Evolutionary conservation across 2,113 vertebrate species (phyloP), one percentile per base, ranked within the genome.

Genomic region (Zosterops borbonicus): DNA sequence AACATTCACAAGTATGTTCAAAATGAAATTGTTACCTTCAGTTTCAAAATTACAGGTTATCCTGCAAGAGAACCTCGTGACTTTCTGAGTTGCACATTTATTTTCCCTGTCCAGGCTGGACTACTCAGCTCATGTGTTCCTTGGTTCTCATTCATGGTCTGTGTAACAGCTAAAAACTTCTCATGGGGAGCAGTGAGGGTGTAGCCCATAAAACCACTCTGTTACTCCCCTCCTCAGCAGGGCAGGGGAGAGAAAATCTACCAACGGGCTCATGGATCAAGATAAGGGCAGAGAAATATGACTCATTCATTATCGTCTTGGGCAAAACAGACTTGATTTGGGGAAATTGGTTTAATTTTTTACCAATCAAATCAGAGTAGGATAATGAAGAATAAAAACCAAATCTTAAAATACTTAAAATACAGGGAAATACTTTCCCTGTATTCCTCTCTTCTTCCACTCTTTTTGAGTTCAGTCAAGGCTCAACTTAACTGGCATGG

Each of bases 71-170:
- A 37, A 12, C 11, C 31, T 19, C 1, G 0, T 13, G 9, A 27
- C 46, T 46, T 14, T 41, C 11, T 39, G 22, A 31, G 15, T 0
- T 62, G 52, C 29, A 24, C 29, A 27, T 63, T 50, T 49, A 46
- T 73, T 42, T 42, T n/a, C 47, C 18, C 29, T 31, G 9, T 73
- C 35, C 24, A 21, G 37, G 18, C 65, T 50, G 59, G 33, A 39
- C 41, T 62, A 41, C 24, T 55, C n/a, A 16, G 6, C 19, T 81
- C 9, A n/a, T 39, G 20, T 0, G 0, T 49, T 60, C 15, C 35
- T 77, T 0, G 0, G 28, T 59, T 85, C 27, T 42, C 50, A 33
- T 22, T 90, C 9, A 6, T 2, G 2, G 24, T 74, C 18, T 5
- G 2, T 9, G 2, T 35, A 68, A 20, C 9, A 39, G 39, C 52